phyloP scores from a whole-genome alignment of 2,888 invertebrate genomes.

The Sinodicranocentrus sp. region DNA sequence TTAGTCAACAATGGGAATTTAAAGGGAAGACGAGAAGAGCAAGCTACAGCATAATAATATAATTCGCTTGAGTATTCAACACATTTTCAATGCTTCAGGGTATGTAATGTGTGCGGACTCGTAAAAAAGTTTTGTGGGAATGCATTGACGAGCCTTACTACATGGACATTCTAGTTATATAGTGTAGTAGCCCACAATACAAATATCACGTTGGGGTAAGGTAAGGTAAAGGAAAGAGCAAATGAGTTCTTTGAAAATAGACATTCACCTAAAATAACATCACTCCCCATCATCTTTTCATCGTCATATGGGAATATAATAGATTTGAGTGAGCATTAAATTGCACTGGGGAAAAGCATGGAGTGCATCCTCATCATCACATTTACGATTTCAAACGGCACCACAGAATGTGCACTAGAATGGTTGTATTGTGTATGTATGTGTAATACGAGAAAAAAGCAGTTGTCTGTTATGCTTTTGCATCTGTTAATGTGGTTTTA shows the following conservation, averaged over 20 bases:
- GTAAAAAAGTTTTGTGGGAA: not conserved
- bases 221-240: not conserved
- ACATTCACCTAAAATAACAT: slow-evolving; percentile 15
- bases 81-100: slow-evolving; percentile 17
- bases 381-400: slow-evolving; percentile 1
- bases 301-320: slow-evolving; percentile 17
- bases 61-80: slow-evolving; percentile 12
- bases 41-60: not conserved
- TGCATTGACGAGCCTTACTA: not conserved
- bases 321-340: slow-evolving; percentile 23
- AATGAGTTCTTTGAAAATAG: slow-evolving; percentile 28
- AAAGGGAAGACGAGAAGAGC: not conserved
- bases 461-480: not conserved
- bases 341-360: slow-evolving; percentile 6
- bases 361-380: slow-evolving; percentile 11
- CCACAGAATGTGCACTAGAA: not conserved
- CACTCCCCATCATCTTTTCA: slow-evolving; percentile 9
- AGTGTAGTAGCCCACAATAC: too few relatives aligned
- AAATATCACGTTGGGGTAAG: slow-evolving; percentile 29
- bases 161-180: too few relatives aligned
- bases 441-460: not conserved
- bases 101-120: not conserved
- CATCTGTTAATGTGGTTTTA: slow-evolving; percentile 24
- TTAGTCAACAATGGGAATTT: not conserved
- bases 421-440: not conserved